phyloP scores from a whole-genome alignment of 2,888 invertebrate species.

The Clepsis dumicolana region DNA sequence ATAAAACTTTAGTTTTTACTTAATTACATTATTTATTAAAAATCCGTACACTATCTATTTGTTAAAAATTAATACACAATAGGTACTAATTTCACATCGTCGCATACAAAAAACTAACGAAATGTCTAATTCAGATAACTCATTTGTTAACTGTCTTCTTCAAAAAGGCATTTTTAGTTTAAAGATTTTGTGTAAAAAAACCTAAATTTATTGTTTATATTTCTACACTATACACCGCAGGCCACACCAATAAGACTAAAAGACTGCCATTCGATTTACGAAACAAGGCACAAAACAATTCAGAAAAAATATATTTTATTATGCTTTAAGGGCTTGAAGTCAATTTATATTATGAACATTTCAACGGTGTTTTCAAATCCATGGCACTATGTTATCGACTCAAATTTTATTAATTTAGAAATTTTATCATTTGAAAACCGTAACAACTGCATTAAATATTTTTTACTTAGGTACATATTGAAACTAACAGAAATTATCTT shows the following conservation, averaged over 20 bases:
- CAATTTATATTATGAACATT: too few relatives aligned
- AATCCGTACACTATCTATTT: conserved; percentile 66
- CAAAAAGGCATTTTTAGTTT: not conserved
- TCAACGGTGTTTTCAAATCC: too few relatives aligned
- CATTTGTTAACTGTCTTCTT: not conserved
- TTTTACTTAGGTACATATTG: too few relatives aligned
- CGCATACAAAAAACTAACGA: conserved; percentile 52
- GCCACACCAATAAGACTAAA: conserved; percentile 13
- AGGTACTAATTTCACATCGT: conserved; percentile 55
- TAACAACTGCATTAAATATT: not conserved
- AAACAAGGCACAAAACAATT: not conserved
- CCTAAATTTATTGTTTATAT: conserved; percentile 21
- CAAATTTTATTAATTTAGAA: not conserved
- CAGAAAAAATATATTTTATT: too few relatives aligned
- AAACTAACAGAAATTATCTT: too few relatives aligned
- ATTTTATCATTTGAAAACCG: not conserved
- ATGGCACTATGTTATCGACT: too few relatives aligned
- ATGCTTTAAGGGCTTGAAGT: too few relatives aligned
- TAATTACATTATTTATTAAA: conserved; percentile 73
- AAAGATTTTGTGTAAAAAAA: not conserved
- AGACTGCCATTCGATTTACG: not conserved
- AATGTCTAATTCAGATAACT: not conserved
- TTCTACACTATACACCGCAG: conserved; percentile 30
- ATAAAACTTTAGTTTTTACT: conserved; percentile 48
- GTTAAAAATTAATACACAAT: conserved; percentile 64